phyloP scores from a whole-genome alignment of 2,888 invertebrate species.

The Osmoderma eremita region DNA sequence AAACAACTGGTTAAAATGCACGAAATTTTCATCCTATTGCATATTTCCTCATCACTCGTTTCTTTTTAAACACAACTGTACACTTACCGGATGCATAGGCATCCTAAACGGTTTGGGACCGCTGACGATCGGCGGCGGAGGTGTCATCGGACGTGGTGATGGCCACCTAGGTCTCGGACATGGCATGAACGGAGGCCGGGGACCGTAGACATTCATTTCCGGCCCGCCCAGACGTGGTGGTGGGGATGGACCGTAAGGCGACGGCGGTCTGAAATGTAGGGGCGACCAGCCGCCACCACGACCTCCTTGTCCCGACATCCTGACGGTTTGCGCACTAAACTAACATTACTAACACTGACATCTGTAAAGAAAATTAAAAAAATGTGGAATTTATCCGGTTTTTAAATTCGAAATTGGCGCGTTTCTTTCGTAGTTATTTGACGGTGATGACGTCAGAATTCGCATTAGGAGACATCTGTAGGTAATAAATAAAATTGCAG shows the following conservation, averaged over 20 bases:
- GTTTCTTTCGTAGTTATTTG: too few species aligned
- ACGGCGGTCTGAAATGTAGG: conserved; percentile 76
- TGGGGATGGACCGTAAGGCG: conserved; percentile 80
- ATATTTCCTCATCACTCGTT: not conserved
- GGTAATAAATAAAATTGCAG: too few species aligned
- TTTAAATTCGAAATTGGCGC: too few species aligned
- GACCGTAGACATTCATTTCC: conserved; percentile 63
- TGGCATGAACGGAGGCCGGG: conserved; percentile 68
- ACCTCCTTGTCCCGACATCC: conserved; percentile 60
- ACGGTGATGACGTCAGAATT: too few species aligned
- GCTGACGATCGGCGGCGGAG: conserved; percentile 58
- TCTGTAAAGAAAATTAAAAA: conserved; percentile 26
- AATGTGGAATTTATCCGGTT: too few species aligned
- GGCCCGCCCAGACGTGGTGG: conserved; percentile 72
- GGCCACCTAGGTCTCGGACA: conserved; percentile 77
- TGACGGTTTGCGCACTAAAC: conserved; percentile 19
- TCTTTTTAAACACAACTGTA: not conserved
- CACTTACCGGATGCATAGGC: conserved; percentile 63
- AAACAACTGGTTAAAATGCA: too few species aligned
- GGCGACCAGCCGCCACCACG: conserved; percentile 68
- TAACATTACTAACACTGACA: conserved; percentile 32
- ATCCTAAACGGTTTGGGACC: conserved; percentile 62
- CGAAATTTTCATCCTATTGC: too few species aligned
- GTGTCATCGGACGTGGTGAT: conserved; percentile 63
- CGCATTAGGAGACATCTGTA: too few species aligned